Evolutionary conservation across 2,797 vertebrate genomes (phyloP).

Genomic region (Monodelphis domestica): DNA sequence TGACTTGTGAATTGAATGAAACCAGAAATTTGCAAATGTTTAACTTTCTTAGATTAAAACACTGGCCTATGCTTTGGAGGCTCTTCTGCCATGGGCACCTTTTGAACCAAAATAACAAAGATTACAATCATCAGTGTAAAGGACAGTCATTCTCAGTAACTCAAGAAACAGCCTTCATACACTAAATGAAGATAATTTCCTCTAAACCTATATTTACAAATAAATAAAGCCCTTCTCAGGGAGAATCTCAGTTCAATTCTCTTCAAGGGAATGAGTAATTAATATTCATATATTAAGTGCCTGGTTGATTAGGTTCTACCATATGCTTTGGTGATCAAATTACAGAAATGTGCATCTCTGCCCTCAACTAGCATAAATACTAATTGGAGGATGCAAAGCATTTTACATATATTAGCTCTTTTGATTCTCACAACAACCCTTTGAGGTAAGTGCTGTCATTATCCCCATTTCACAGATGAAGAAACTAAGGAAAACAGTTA

Average conservation of each 20-base stretch:
- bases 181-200: background rate
- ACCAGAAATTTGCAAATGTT: slow-evolving; percentile 57
- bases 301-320: too few relatives aligned
- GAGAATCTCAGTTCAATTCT: background rate
- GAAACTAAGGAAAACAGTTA: background rate
- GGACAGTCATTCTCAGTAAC: background rate
- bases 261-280: background rate
- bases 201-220: background rate
- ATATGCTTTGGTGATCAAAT: background rate
- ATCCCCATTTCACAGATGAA: background rate
- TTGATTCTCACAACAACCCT: background rate
- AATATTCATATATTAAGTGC: background rate
- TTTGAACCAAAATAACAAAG: background rate
- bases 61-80: slow-evolving; percentile 5
- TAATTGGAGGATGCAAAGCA: background rate
- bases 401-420: background rate
- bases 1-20: slow-evolving; percentile 75
- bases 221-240: background rate
- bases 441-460: background rate
- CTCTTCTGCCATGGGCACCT: slow-evolving; percentile 17
- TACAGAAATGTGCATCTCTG: background rate
- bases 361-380: background rate
- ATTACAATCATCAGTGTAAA: background rate
- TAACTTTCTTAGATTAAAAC: slow-evolving; percentile 21
- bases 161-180: background rate